These are phyloP conservation scores for Emys orbicularis DNA, from an alignment of 2,797 vertebrate genomes.

Conservation along the genomic window DNA sequence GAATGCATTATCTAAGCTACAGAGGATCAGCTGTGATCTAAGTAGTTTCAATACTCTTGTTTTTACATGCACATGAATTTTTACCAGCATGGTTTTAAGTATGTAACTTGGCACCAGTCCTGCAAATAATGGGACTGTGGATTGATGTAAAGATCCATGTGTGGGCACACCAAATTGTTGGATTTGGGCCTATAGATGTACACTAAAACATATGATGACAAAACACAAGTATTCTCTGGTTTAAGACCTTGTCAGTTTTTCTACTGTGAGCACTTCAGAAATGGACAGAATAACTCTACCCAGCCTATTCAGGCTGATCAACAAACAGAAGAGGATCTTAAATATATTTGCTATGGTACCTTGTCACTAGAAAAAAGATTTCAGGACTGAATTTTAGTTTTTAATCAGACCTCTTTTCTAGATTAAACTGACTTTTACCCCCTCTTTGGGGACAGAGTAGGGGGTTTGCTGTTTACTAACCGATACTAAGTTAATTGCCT, in stretches of 20 bases:
- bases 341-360: neutral
- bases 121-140: neutral
- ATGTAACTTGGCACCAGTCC: constrained; percentile 53
- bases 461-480: neutral
- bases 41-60: neutral
- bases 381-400: neutral
- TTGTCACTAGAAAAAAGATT: neutral
- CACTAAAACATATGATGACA: neutral
- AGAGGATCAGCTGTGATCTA: neutral
- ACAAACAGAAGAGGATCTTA: neutral
- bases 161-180: neutral
- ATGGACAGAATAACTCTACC: neutral
- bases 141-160: neutral
- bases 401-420: neutral
- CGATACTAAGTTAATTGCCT: neutral
- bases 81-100: neutral
- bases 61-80: neutral
- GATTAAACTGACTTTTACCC: neutral
- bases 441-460: neutral
- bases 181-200: neutral
- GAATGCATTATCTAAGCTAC: constrained; percentile 7
- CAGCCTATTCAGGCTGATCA: neutral
- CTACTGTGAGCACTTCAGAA: neutral
- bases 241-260: neutral
- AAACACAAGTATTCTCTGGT: neutral